These are phyloP conservation scores for Poeciliopsis retropinna DNA, from an alignment of 2,113 vertebrate species.

Conservation along the genomic window DNA sequence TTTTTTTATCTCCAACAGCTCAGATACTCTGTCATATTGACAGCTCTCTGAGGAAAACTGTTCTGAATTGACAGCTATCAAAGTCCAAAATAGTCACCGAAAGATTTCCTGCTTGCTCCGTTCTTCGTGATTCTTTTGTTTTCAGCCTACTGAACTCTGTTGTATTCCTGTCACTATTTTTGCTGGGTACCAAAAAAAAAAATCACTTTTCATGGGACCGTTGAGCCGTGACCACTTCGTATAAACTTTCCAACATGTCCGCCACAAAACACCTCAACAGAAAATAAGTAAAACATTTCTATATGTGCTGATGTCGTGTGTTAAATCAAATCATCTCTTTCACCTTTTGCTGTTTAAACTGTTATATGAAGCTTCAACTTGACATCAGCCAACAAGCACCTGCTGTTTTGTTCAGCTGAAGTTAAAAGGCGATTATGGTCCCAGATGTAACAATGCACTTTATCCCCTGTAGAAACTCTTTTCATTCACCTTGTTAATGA, in stretches of 20 bases:
- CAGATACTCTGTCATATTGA: no score
- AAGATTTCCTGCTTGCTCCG: not conserved
- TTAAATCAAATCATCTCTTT: not conserved
- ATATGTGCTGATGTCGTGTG: not conserved
- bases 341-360: not conserved
- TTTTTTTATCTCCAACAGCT: no score
- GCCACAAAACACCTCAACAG: not conserved
- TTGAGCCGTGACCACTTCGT: not conserved
- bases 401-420: not conserved
- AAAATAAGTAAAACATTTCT: not conserved
- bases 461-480: slow-evolving; percentile 13
- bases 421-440: not conserved
- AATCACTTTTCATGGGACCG: slow-evolving; percentile 28
- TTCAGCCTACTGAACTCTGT: not conserved
- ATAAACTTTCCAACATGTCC: not conserved
- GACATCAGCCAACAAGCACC: not conserved
- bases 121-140: not conserved
- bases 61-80: no score
- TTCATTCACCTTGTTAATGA: not conserved
- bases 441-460: slow-evolving; percentile 48
- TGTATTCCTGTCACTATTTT: not conserved
- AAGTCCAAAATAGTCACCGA: not conserved
- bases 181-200: not conserved
- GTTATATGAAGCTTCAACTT: not conserved
- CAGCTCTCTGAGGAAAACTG: no score